Conservation (phyloP, 1,140 invertebrate species). For the Pogonognathellus flavescens region DNA sequence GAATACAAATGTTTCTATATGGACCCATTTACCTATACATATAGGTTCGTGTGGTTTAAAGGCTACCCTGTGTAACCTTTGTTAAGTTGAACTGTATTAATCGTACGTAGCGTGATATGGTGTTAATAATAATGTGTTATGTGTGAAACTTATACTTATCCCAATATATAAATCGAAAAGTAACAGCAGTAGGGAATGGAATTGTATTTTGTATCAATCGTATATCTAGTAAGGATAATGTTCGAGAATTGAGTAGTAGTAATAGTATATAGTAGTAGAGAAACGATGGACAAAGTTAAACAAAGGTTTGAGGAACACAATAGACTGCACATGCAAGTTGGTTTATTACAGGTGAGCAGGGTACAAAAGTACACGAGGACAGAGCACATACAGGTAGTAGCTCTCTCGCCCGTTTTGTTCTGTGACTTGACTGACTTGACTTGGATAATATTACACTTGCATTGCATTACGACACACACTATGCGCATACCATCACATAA, state of each 20-base stretch:
- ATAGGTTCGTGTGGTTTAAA: no score
- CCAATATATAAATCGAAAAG: no score
- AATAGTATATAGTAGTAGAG: neutral
- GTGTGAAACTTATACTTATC: no score
- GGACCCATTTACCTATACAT: no score
- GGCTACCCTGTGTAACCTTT: neutral
- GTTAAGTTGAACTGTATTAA: neutral
- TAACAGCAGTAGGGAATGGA: no score
- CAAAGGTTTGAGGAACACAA: slow-evolving; percentile 10
- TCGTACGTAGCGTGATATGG: no score
- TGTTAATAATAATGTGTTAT: neutral
- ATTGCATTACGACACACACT: neutral
- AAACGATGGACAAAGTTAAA: neutral
- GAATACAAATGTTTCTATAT: no score
- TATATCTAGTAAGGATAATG: no score
- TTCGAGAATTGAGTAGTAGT: neutral
- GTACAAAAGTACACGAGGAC: slow-evolving; percentile 1
- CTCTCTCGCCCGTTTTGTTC: neutral
- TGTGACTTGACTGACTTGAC: no score
- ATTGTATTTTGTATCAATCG: no score
- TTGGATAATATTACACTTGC: no score
- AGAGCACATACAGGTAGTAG: neutral
- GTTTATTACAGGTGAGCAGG: slow-evolving; percentile 29
- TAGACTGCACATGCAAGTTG: slow-evolving; percentile 19
- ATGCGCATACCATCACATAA: neutral